Percentiles rank a stretch among this genome's conserved stretches.
Conservation (phyloP, 2,888 invertebrate species). For the Brachylomia viminalis region DNA sequence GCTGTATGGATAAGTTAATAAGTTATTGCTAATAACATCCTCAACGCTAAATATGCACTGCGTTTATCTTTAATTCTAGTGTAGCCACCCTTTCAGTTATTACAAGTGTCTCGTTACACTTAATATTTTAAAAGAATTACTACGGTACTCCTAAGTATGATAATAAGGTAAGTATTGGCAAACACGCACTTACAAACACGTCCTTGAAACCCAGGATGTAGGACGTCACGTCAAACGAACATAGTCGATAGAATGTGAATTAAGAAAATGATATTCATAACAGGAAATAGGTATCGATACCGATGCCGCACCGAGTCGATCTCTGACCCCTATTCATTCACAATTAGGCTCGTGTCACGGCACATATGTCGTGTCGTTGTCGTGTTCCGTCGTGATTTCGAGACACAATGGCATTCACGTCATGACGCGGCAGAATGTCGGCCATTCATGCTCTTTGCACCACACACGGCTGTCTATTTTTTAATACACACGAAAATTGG, state of each 20-base stretch:
- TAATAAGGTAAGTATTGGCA: conserved; percentile 49
- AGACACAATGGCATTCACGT: conserved; percentile 88
- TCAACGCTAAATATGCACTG: conserved; percentile 18
- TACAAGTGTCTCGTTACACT: conserved; percentile 50
- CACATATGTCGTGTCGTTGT: conserved; percentile 76
- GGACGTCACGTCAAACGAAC: conserved; percentile 63
- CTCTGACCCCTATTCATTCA: conserved; percentile 89
- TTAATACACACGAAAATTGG: conserved; percentile 56
- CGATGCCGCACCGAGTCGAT: conserved; percentile 79
- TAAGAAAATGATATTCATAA: conserved; percentile 77
- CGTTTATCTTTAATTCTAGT: conserved; percentile 56
- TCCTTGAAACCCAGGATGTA: conserved; percentile 62
- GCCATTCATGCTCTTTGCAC: conserved; percentile 84
- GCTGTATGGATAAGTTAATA: conserved; percentile 60
- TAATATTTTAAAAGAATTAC: conserved; percentile 46
- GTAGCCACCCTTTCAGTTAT: conserved; percentile 41
- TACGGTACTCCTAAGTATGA: conserved; percentile 37
- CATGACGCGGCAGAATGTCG: conserved; percentile 85
- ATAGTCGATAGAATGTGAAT: conserved; percentile 46
- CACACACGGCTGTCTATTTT: conserved; percentile 62
- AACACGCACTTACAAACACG: conserved; percentile 34
- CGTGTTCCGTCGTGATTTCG: conserved; percentile 85
- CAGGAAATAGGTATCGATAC: conserved; percentile 82
- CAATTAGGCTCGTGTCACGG: conserved; percentile 85
- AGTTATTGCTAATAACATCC: conserved; percentile 61